These are phyloP conservation scores for Anthopleura xanthogrammica DNA, from an alignment of 92 coral and sea anemone genomes.

Conservation along the genomic window DNA sequence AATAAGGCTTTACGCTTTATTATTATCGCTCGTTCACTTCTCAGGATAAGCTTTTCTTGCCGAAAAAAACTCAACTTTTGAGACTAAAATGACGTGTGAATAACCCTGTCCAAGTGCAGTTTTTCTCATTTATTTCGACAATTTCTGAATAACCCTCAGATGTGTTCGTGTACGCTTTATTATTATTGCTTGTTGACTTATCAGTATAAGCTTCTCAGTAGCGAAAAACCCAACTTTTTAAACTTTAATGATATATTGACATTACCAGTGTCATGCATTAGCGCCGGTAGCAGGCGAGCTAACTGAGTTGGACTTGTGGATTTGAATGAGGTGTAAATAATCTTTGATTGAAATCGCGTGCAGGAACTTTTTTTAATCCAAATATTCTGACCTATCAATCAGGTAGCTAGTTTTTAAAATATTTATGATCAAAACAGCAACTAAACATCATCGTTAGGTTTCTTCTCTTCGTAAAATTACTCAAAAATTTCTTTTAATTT, in stretches of 20 bases:
- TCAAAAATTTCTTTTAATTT: neutral
- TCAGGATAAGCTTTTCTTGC: too few relatives aligned
- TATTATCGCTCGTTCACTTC: too few relatives aligned
- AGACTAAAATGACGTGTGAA: too few relatives aligned
- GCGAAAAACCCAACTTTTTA: neutral
- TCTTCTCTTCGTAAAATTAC: neutral
- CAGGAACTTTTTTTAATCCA: neutral
- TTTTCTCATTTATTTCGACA: too few relatives aligned
- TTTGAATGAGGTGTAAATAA: neutral
- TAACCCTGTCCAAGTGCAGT: too few relatives aligned
- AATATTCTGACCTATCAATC: neutral
- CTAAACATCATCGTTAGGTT: neutral
- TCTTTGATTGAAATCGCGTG: neutral
- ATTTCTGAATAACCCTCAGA: too few relatives aligned
- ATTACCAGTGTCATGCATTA: neutral
- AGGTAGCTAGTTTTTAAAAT: neutral
- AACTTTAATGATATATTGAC: neutral
- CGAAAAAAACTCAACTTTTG: too few relatives aligned
- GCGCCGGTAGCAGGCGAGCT: neutral
- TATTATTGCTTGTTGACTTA: too few relatives aligned
- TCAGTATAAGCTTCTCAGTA: neutral
- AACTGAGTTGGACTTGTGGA: conserved; percentile 16
- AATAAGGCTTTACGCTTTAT: too few relatives aligned
- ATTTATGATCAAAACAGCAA: neutral
- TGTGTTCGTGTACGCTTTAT: too few relatives aligned